Percentiles rank a stretch among this genome's conserved stretches.
Conservation (phyloP, 92 coral and sea anemone genomes). For the Zoanthus sociatus region DNA sequence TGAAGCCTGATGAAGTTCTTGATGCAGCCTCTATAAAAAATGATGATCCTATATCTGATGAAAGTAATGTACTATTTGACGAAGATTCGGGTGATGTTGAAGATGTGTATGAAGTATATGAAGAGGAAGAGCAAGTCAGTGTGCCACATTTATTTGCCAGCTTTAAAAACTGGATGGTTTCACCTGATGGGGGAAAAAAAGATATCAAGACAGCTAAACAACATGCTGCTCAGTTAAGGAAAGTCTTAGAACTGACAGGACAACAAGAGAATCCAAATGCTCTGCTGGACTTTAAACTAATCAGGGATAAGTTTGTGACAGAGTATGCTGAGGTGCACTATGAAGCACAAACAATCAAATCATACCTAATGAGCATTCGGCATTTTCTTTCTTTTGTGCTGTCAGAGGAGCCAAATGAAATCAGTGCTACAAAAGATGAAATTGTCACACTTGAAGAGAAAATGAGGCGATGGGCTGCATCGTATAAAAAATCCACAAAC, state of each 20-base stretch:
- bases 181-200: slow-evolving; percentile 77
- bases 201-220: slow-evolving; percentile 66
- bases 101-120: slow-evolving; percentile 8
- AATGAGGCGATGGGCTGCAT: no score
- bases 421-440: slow-evolving; percentile 41
- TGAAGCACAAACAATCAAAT: slow-evolving; percentile 70
- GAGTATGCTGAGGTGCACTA: slow-evolving; percentile 56
- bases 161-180: slow-evolving; percentile 59
- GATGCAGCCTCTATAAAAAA: not conserved
- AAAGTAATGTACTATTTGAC: not conserved
- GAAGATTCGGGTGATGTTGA: not conserved
- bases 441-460: slow-evolving; percentile 8
- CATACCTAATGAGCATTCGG: slow-evolving; percentile 73
- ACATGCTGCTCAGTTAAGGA: slow-evolving; percentile 60
- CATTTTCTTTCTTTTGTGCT: slow-evolving; percentile 71
- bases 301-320: slow-evolving; percentile 60
- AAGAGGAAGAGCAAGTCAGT: not conserved
- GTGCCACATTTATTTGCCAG: not conserved
- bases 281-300: slow-evolving; percentile 59
- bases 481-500: no score
- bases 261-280: slow-evolving; percentile 28
- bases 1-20: not conserved
- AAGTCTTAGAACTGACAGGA: slow-evolving; percentile 34
- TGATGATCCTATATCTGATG: not conserved
- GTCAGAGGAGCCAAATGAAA: slow-evolving; percentile 66